phyloP scores from a whole-genome alignment of 2,113 vertebrate genomes.

The Nanorana parkeri region DNA sequence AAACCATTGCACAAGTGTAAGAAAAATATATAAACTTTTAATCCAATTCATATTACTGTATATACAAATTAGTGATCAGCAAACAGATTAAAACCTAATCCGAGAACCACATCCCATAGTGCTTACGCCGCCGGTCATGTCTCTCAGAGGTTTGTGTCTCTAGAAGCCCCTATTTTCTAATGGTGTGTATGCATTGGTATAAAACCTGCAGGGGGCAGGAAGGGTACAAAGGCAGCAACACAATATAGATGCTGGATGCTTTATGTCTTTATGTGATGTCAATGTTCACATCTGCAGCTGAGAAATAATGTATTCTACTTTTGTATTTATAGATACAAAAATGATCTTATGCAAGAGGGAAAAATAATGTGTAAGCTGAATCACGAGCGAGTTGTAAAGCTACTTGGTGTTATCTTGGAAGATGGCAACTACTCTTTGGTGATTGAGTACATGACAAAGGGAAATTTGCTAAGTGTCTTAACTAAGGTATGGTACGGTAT shows the following conservation, averaged over 20 bases:
- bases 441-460: slow-evolving; percentile 89
- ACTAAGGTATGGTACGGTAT: slow-evolving; percentile 68
- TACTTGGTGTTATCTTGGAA: slow-evolving; percentile 90
- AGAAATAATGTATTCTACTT: background rate
- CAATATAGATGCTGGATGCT: background rate
- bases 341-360: slow-evolving; percentile 87
- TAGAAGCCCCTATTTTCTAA: no score
- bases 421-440: slow-evolving; percentile 89
- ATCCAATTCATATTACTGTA: no score
- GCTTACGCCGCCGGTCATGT: no score
- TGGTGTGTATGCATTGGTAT: no score
- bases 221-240: background rate
- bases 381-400: slow-evolving; percentile 85
- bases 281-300: background rate
- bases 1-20: no score
- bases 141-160: no score
- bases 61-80: no score
- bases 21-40: no score
- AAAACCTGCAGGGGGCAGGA: no score
- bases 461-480: slow-evolving; percentile 88
- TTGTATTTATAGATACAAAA: slow-evolving; percentile 71
- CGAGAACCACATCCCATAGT: no score
- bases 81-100: no score
- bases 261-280: background rate
- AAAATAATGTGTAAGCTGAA: slow-evolving; percentile 86